Base-by-base conservation (phyloP, 2,888 invertebrate genomes). In the Mechanitis mazaeus region DNA sequence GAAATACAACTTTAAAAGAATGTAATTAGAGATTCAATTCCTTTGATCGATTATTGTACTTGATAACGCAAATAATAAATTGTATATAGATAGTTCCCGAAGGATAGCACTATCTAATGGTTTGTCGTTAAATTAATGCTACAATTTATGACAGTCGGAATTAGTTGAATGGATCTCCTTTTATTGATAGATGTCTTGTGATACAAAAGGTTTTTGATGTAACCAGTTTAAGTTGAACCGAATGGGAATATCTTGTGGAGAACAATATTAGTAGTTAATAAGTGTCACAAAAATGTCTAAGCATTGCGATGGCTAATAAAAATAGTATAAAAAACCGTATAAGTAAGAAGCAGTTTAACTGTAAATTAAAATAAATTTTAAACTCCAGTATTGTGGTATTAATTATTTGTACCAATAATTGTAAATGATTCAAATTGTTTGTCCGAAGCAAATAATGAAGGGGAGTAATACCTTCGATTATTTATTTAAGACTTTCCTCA, bases 71-170 rank as follows among this genome's bases (percentile, higher is more conserved):
- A 46, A 54, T 61, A 55, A 62, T 61, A 59, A 5, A 3, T 31
- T 50, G 50, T 50, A 60, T 57, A 47, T 90, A 85, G 87, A 91
- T 91, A 92, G 91, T 91, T 91, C 91, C 89, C 91, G 75, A 70
- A 91, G 91, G 91, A 91, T 80, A 78, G 78, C 77, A 69, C 71
- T 76, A 79, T 80, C 80, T 87, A 87, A 90, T 87, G 88, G 78
- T 82, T 80, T 83, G 86, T 87, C 88, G 85, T 89, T 89, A 88
- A 87, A 85, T 88, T 89, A 89, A 90, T 90, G 84, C 86, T 72
- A 84, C 77, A 82, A 89, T 90, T 89, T 88, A 89, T 89, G 87
- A 84, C 83, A 81, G 75, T 75, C 77, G 83, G 85, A 85, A 86
- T 87, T 85, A 86, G 82, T 80, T 71, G 67, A 63, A 68, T 77